phyloP scores from a whole-genome alignment of 53 echinoderm and acorn worm genomes.

The Stichopus horrens region DNA sequence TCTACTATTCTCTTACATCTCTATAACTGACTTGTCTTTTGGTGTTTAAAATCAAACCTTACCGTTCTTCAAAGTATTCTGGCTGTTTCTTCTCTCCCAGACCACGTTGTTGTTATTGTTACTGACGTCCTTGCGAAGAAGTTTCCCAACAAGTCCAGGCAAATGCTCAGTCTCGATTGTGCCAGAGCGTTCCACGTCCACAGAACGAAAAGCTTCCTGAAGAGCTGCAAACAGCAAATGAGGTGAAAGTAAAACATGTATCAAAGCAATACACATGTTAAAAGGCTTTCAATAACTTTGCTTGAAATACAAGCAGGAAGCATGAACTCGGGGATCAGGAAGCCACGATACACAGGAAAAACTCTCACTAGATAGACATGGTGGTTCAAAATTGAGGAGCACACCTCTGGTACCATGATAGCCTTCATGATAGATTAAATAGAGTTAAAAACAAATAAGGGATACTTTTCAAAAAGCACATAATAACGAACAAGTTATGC shows the following conservation, averaged over 20 bases:
- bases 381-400: neutral
- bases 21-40: no score
- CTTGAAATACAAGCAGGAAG: constrained; percentile 16
- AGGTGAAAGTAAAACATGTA: neutral
- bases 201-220: constrained; percentile 76
- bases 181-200: constrained; percentile 78
- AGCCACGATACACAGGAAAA: constrained; percentile 24
- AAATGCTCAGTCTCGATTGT: constrained; percentile 78
- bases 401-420: neutral
- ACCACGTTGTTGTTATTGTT: constrained; percentile 47
- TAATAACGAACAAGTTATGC: no score
- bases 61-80: constrained; percentile 33
- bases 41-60: neutral
- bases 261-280: constrained; percentile 2
- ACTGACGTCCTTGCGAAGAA: constrained; percentile 64
- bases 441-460: no score
- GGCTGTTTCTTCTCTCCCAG: constrained; percentile 19
- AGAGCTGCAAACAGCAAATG: constrained; percentile 59
- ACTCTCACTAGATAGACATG: neutral
- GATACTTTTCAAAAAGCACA: no score
- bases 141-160: constrained; percentile 77
- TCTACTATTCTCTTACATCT: no score
- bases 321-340: constrained; percentile 31
- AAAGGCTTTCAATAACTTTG: neutral
- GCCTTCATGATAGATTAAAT: neutral